Conservation (phyloP, 2,113 vertebrate genomes). For the Limanda limanda region DNA sequence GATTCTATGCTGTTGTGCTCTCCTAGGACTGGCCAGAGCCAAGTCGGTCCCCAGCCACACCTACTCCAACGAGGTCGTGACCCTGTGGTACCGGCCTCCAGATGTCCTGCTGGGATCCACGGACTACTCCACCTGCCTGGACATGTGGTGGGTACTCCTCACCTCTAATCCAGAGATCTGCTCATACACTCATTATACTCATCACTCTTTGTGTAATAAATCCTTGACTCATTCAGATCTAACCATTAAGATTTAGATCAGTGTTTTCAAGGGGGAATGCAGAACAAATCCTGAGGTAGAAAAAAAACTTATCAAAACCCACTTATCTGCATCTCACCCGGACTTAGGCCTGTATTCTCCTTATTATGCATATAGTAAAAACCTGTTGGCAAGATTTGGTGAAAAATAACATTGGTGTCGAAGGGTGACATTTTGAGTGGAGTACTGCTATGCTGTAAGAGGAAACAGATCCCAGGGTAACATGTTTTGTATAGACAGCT, state of each 20-base stretch:
- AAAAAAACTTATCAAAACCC: conserved; percentile 11
- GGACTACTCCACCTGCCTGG: conserved; percentile 97
- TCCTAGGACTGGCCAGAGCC: conserved; percentile 92
- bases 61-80: conserved; percentile 98
- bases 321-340: background rate
- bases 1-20: conserved; percentile 34
- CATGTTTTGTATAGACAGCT: no score
- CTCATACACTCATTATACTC: background rate
- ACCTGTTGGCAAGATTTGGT: no score
- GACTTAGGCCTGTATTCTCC: background rate
- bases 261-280: background rate
- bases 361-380: no score
- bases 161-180: conserved; percentile 1
- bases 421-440: no score
- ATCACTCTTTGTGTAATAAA: background rate
- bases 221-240: conserved; percentile 6
- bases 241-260: conserved; percentile 14
- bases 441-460: no score
- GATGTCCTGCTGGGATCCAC: conserved; percentile 97
- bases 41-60: conserved; percentile 98
- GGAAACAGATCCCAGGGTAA: no score
- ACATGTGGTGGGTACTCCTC: conserved; percentile 92
- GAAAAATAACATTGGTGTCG: no score
- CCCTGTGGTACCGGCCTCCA: conserved; percentile 96
- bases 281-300: conserved; percentile 16